Evolutionary conservation across 2,113 vertebrate species (phyloP).

Genomic region (Perognathus longimembris): DNA sequence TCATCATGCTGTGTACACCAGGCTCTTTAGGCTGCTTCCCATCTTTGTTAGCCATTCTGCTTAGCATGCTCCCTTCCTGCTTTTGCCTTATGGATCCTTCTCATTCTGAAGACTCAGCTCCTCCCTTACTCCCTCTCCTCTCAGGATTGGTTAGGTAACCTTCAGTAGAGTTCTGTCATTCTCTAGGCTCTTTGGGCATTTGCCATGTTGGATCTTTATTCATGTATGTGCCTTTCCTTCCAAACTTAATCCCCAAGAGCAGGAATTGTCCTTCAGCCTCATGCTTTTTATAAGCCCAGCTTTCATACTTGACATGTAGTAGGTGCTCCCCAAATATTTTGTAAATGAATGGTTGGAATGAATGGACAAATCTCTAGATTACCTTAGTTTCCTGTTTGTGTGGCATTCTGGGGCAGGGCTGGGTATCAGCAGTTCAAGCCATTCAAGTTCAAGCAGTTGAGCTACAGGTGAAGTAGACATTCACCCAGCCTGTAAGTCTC

Average conservation of each 20-base stretch:
- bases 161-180: not conserved
- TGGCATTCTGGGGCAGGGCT: not conserved
- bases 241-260: not conserved
- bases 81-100: not conserved
- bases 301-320: not conserved
- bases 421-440: not conserved
- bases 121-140: constrained; percentile 40
- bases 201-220: not conserved
- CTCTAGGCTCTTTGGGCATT: not conserved
- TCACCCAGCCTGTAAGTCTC: not conserved
- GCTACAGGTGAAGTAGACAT: not conserved
- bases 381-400: constrained; percentile 22
- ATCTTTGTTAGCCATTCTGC: not conserved
- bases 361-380: not conserved
- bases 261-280: not conserved
- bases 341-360: constrained; percentile 36
- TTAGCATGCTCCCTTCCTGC: constrained; percentile 45
- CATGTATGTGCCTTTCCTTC: constrained; percentile 2
- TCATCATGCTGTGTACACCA: not conserved
- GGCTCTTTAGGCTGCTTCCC: not conserved
- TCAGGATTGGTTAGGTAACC: constrained; percentile 4
- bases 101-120: not conserved
- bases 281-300: no score
- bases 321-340: constrained; percentile 30
- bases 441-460: not conserved